Base-by-base conservation (phyloP, 2,113 vertebrate species). In the Xiphophorus couchianus region DNA sequence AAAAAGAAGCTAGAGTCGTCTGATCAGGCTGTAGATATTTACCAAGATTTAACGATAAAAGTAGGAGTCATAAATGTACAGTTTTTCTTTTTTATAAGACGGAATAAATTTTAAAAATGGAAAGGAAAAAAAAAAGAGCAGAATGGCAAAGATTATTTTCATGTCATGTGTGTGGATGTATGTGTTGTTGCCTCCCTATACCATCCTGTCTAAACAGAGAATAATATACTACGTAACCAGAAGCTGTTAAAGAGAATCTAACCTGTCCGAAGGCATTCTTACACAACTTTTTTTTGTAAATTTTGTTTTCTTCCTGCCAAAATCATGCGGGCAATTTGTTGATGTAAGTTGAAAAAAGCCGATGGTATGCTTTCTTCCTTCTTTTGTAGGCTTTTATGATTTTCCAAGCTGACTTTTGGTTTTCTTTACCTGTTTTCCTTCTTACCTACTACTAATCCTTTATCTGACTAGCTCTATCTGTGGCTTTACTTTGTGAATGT, bases 271-370 rank as follows among this genome's bases (percentile, higher is more conserved):
- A 96, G 96, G 94, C 96, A 99, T 98, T 99, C 97, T 99, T 97
- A 98, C 96, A 96, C 97, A 98, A 98, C 96, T 98, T 99, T 98
- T 96, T 98, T 98, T 98, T 98, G 95, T 98, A 97, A 96, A 97
- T 96, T 97, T 98, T 98, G 42, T 93, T 92, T 98, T 94, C 94
- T 97, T 98, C 97, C 97, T 98, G 97, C 98, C 97, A 99, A 99
- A 99, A 98, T 97, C 98, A 99, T 98, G 98, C 97, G 97, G 97
- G 97, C 97, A 99, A 99, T 99, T 97, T 98, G 96, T 98, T 98
- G 97, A 99, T 97, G 98, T 99, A 99, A 99, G 98, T 99, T 96
- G 95, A 97, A 94, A 93, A 96, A 95, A 95, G 51, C 94, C 95
- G 96, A 96, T 96, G 95, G 93, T 97, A 97, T 97, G 96, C 95